Evolutionary conservation across 2,113 vertebrate species (phyloP).

Genomic region (Nerophis ophidion): DNA sequence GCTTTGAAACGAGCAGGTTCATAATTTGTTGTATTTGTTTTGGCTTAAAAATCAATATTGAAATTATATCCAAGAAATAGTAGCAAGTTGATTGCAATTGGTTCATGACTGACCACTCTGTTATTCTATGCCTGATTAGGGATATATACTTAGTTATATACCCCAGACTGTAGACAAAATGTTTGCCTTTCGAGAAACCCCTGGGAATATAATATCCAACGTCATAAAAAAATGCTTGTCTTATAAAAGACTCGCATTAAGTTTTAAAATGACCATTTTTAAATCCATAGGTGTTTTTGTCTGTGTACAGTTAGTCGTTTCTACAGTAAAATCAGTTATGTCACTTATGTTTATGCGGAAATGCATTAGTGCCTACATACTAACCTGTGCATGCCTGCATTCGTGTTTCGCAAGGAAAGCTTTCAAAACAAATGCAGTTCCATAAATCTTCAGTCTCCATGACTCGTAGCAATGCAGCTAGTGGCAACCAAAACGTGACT

Average conservation of each 20-base stretch:
- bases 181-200: not conserved
- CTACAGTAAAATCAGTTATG: not conserved
- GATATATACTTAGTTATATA: slow-evolving; percentile 13
- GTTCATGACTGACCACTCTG: slow-evolving; percentile 2
- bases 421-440: too few relatives aligned
- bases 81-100: slow-evolving; percentile 32
- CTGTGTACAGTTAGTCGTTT: not conserved
- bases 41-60: not conserved
- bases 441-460: not conserved
- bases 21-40: not conserved
- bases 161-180: not conserved
- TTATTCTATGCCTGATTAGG: slow-evolving; percentile 35
- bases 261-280: not conserved
- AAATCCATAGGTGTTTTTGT: not conserved
- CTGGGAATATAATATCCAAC: slow-evolving; percentile 1
- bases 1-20: not conserved
- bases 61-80: slow-evolving; percentile 21
- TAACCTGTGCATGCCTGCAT: too few relatives aligned
- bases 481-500: not conserved
- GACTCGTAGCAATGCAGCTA: not conserved
- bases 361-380: not conserved
- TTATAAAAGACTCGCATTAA: not conserved
- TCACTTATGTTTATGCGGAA: too few relatives aligned
- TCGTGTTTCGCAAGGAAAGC: too few relatives aligned
- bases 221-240: not conserved